Conservation (phyloP, 2,888 invertebrate species). For the Alentia gelatinosa region DNA sequence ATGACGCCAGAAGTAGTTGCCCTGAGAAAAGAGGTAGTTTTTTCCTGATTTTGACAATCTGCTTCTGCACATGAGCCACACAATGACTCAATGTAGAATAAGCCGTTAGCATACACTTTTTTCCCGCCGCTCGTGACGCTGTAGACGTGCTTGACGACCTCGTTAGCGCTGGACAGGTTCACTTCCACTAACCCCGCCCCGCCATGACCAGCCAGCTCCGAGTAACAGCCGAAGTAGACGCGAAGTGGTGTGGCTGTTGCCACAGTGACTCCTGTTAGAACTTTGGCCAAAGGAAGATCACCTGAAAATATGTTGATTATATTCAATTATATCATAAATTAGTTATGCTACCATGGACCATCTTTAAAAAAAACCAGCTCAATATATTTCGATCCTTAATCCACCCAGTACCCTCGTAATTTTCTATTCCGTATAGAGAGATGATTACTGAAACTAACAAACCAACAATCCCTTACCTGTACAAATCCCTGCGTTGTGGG, state of each 20-base stretch:
- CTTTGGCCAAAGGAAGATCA: conserved; percentile 30
- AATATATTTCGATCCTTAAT: too few species aligned
- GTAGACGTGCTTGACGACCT: neutral
- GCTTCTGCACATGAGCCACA: conserved; percentile 13
- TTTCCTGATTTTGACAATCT: neutral
- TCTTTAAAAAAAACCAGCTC: too few species aligned
- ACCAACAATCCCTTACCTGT: conserved; percentile 19
- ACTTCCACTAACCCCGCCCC: conserved; percentile 42
- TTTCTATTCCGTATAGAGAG: too few species aligned
- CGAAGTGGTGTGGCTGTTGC: neutral
- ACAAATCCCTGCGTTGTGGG: conserved; percentile 22
- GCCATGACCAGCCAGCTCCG: conserved; percentile 32
- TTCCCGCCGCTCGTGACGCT: conserved; percentile 14
- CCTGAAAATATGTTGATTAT: conserved; percentile 2
- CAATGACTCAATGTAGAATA: conserved; percentile 11
- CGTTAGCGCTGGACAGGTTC: neutral
- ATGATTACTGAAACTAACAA: too few species aligned
- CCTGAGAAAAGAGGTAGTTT: neutral
- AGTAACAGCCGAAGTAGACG: conserved; percentile 52
- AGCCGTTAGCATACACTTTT: conserved; percentile 12
- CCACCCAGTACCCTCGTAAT: too few species aligned
- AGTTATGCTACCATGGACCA: too few species aligned
- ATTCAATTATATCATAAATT: neutral
- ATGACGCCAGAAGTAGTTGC: neutral
- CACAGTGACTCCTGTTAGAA: conserved; percentile 46